Percentiles rank a stretch among this genome's conserved stretches.
These are phyloP conservation scores for Lepidurus apus DNA, from an alignment of 1,140 invertebrate genomes.

Conservation along the genomic window DNA sequence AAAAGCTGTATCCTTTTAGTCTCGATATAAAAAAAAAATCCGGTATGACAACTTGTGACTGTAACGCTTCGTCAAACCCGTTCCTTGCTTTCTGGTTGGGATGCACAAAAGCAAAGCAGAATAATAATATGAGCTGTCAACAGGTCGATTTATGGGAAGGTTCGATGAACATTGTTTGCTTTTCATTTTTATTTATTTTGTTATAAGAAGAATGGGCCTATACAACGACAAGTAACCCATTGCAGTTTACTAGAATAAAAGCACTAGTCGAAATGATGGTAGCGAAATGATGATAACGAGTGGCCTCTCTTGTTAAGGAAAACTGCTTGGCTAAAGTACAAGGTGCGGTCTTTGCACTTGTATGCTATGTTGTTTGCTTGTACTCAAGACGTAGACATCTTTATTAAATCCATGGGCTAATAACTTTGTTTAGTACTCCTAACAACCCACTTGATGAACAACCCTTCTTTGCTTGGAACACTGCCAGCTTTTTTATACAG, in stretches of 20 bases:
- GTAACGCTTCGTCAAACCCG: not conserved
- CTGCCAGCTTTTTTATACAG: not conserved
- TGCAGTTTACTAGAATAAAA: not conserved
- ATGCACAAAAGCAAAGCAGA: not conserved
- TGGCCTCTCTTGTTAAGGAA: not conserved
- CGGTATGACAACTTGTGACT: not conserved
- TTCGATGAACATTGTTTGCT: not conserved
- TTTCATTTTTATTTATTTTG: not conserved
- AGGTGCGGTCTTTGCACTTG: conserved; percentile 8
- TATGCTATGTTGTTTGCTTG: not conserved
- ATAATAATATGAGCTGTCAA: not conserved
- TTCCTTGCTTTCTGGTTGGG: not conserved
- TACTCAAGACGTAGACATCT: not conserved
- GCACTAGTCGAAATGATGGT: not conserved
- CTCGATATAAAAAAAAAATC: not conserved
- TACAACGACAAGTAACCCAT: not conserved
- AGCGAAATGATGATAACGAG: not conserved
- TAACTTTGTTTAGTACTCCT: conserved; percentile 9
- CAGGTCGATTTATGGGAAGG: not conserved
- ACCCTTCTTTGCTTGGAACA: not conserved
- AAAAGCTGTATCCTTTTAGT: not conserved
- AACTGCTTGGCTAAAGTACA: not conserved
- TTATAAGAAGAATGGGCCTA: not conserved
- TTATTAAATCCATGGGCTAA: conserved; percentile 8
- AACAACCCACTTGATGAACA: not conserved